Conservation (phyloP, 2,113 vertebrate genomes). For the Cercopithecus mona region DNA sequence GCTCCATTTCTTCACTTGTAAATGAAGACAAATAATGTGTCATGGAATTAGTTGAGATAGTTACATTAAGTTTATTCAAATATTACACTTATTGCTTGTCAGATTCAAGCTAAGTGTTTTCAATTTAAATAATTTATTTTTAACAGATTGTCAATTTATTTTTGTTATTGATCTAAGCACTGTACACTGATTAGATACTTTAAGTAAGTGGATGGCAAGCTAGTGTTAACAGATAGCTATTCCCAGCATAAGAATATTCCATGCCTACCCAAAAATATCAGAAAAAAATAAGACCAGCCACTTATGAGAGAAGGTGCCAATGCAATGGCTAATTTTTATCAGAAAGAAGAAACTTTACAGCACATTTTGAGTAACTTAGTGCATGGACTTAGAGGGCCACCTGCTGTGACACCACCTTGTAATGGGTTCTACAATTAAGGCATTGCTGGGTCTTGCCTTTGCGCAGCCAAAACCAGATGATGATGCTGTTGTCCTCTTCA, state of each 20-base stretch:
- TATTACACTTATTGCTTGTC: background rate
- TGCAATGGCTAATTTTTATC: background rate
- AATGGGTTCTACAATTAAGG: slow-evolving; percentile 90
- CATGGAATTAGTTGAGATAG: background rate
- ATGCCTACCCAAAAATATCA: background rate
- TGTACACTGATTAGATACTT: background rate
- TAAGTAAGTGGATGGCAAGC: background rate
- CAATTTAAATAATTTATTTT: background rate
- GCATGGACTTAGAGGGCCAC: slow-evolving; percentile 74
- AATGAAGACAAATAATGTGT: slow-evolving; percentile 7
- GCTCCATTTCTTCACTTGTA: background rate
- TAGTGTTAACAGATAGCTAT: background rate
- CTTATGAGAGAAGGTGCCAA: slow-evolving; percentile 35
- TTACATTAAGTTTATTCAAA: background rate
- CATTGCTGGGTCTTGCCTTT: slow-evolving; percentile 91
- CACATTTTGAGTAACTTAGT: too few species aligned
- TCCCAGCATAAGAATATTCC: background rate
- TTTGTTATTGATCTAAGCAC: background rate
- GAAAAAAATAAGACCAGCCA: background rate
- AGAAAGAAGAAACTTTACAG: too few species aligned
- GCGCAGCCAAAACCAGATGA: slow-evolving; percentile 94
- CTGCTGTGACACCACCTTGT: slow-evolving; percentile 89
- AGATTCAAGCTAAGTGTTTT: background rate
- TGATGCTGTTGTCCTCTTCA: slow-evolving; percentile 92
- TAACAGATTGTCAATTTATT: background rate